Evolutionary conservation across 2,797 vertebrate genomes (phyloP).

Genomic region (Staurois parvus): DNA sequence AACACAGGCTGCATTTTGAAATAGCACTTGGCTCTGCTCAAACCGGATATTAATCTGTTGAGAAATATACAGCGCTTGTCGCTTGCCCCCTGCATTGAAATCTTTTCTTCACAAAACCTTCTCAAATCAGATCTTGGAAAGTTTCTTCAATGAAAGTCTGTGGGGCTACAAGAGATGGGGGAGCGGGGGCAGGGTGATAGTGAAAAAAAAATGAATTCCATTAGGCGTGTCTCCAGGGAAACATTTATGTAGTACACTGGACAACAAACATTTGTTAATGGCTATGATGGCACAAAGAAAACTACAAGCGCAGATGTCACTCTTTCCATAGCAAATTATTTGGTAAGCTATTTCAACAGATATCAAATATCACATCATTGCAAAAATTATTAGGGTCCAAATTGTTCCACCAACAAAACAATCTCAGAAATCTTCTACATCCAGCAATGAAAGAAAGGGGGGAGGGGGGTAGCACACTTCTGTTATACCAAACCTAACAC

Average conservation of each 20-base stretch:
- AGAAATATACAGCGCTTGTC: not conserved
- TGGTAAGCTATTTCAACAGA: not conserved
- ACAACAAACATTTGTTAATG: conserved; percentile 1
- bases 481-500: no score
- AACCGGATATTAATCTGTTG: conserved; percentile 46
- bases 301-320: conserved; percentile 1
- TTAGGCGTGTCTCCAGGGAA: conserved; percentile 14
- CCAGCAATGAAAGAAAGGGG: no score
- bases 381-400: not conserved
- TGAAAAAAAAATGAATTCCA: not conserved
- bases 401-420: not conserved
- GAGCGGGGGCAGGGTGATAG: not conserved
- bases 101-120: conserved; percentile 1
- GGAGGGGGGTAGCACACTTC: no score
- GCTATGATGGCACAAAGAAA: not conserved
- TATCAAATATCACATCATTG: not conserved
- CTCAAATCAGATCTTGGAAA: not conserved
- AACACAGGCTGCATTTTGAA: conserved; percentile 32
- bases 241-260: conserved; percentile 19
- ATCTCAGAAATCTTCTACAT: not conserved
- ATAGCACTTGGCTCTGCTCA: conserved; percentile 41
- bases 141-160: not conserved
- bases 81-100: not conserved
- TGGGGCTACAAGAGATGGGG: not conserved
- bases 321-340: not conserved